phyloP scores from a whole-genome alignment of 2,888 invertebrate genomes.

The Axea sp. region DNA sequence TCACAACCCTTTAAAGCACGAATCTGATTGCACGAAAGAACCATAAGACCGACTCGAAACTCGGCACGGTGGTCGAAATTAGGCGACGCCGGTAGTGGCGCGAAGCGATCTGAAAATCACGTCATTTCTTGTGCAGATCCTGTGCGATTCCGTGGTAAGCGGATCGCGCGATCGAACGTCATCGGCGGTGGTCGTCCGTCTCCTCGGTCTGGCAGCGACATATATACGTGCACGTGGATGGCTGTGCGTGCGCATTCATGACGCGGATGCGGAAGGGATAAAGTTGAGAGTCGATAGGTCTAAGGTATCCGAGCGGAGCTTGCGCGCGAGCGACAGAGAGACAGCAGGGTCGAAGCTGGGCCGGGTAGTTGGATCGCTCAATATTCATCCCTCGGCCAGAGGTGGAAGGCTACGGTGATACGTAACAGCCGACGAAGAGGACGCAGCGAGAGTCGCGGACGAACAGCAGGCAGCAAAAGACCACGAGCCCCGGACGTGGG shows the following conservation, averaged over 20 bases:
- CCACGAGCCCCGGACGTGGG: constrained; percentile 67
- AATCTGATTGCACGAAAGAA: too few species aligned
- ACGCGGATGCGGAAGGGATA: constrained; percentile 64
- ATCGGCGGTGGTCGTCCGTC: constrained; percentile 49
- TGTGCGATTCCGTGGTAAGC: constrained; percentile 5
- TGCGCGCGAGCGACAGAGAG: constrained; percentile 64
- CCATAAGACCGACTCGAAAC: too few species aligned
- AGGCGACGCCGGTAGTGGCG: constrained; percentile 6
- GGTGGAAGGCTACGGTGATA: constrained; percentile 58
- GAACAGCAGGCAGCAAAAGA: constrained; percentile 39
- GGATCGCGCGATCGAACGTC: constrained; percentile 52
- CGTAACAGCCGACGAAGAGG: constrained; percentile 53
- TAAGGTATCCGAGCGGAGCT: constrained; percentile 57
- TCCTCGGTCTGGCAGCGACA: constrained; percentile 29
- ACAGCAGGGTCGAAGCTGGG: constrained; percentile 67
- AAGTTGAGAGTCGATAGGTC: constrained; percentile 64
- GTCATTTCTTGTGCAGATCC: constrained; percentile 12
- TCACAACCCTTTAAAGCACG: too few species aligned
- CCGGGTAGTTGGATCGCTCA: constrained; percentile 76
- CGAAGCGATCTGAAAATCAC: constrained; percentile 10
- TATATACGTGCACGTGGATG: constrained; percentile 59
- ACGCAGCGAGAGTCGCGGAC: constrained; percentile 49
- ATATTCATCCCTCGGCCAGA: constrained; percentile 77
- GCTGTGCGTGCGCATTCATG: constrained; percentile 59
- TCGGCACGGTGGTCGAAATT: too few species aligned